A percentile compares a stretch with the other conserved stretches of the same genome.
These are phyloP conservation scores for Callospermophilus lateralis DNA, from an alignment of 2,113 vertebrate genomes.

Conservation along the genomic window DNA sequence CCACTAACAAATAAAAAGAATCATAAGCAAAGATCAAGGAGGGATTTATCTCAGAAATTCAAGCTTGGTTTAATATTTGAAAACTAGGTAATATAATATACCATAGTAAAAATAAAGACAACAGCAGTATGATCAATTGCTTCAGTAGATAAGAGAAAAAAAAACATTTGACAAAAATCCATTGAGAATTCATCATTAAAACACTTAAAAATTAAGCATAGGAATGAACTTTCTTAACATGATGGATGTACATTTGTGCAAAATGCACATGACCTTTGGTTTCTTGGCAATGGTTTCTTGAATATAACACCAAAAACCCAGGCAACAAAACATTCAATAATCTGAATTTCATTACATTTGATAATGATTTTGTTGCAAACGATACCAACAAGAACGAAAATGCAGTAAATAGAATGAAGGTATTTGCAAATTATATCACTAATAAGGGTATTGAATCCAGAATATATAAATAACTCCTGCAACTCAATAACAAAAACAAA, in stretches of 20 bases:
- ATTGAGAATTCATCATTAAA: neutral
- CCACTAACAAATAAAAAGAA: neutral
- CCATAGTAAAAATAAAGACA: neutral
- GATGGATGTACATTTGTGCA: neutral
- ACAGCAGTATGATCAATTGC: neutral
- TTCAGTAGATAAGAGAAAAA: neutral
- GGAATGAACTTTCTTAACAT: neutral
- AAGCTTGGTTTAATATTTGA: neutral
- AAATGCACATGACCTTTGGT: neutral
- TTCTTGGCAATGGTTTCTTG: neutral
- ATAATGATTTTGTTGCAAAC: neutral
- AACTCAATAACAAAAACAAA: neutral
- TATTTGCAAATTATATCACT: neutral
- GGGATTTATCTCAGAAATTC: neutral
- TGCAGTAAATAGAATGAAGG: neutral
- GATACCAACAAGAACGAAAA: conserved; percentile 5
- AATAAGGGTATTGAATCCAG: neutral
- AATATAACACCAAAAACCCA: neutral
- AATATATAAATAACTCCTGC: neutral
- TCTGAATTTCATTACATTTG: neutral
- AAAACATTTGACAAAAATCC: neutral
- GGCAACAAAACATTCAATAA: neutral
- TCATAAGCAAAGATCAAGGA: neutral
- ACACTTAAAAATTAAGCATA: neutral
- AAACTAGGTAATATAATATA: neutral